Percentiles rank a stretch among this genome's conserved stretches.
Conservation (phyloP, 2,113 vertebrate genomes). For the Erythrolamprus reginae region DNA sequence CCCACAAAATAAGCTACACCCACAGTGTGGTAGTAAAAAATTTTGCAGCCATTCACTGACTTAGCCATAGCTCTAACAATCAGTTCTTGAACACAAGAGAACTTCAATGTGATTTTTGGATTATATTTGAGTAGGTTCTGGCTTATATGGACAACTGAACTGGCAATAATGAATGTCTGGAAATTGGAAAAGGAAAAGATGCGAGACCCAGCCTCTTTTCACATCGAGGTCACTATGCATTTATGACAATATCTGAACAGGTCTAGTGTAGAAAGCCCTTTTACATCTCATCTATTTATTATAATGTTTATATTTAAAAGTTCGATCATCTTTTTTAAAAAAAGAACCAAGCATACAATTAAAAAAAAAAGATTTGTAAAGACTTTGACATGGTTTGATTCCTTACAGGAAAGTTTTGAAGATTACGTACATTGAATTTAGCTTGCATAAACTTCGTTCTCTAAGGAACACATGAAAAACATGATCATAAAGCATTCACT, state of each 20-base stretch:
- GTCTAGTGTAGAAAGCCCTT: background rate
- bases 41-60: too few species aligned
- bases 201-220: background rate
- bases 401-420: background rate
- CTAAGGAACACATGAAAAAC: conserved; percentile 43
- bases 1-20: too few species aligned
- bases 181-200: background rate
- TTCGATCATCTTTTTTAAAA: background rate
- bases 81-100: background rate
- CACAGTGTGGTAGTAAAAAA: too few species aligned
- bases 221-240: background rate
- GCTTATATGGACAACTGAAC: background rate
- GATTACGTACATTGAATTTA: conserved; percentile 5
- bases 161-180: background rate
- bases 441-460: conserved; percentile 17
- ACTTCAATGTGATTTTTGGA: background rate
- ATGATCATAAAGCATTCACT: conserved; percentile 28
- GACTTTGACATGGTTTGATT: conserved; percentile 5
- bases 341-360: background rate
- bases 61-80: background rate
- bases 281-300: background rate
- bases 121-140: background rate
- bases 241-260: background rate
- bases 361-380: background rate
- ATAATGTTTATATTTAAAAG: background rate